phyloP scores from a whole-genome alignment of 1,140 invertebrate genomes.

The Agrilus planipennis region DNA sequence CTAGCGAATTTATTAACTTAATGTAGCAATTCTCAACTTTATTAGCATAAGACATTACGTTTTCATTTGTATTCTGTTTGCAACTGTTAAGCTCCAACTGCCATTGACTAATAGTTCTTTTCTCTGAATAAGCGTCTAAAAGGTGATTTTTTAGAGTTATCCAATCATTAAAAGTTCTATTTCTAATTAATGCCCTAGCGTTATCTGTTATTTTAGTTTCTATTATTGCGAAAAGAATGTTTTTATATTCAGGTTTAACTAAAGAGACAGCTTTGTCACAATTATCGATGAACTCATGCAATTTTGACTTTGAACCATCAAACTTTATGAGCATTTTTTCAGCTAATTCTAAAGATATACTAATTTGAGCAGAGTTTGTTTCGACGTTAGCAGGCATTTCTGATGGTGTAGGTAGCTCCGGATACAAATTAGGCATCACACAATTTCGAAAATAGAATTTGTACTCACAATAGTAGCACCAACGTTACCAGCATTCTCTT shows the following conservation, averaged over 20 bases:
- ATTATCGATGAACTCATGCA: constrained; percentile 12
- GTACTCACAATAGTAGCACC: too few species aligned
- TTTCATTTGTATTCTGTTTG: constrained; percentile 9
- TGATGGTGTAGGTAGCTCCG: too few species aligned
- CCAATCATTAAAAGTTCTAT: constrained; percentile 8
- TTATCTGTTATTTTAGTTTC: constrained; percentile 11
- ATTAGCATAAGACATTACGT: constrained; percentile 6
- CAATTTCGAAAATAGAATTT: too few species aligned
- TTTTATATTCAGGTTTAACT: constrained; percentile 4
- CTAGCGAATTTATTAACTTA: constrained; percentile 20
- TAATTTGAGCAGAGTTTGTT: too few species aligned
- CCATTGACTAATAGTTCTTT: constrained; percentile 10
- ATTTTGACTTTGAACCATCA: constrained; percentile 9
- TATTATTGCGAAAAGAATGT: constrained; percentile 8
- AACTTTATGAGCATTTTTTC: constrained; percentile 8
- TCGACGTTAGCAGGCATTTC: too few species aligned
- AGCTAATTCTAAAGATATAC: constrained; percentile 3
- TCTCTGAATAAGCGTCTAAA: constrained; percentile 8
- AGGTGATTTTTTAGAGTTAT: constrained; percentile 9
- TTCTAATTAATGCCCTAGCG: constrained; percentile 9
- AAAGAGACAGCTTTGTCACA: constrained; percentile 10
- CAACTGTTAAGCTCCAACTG: constrained; percentile 11
- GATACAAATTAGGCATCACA: too few species aligned
- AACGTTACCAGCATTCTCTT: too few species aligned
- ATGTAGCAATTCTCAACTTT: constrained; percentile 10